Base-by-base conservation (phyloP, 2,797 vertebrate species). In the Neopelma chrysocephalum region DNA sequence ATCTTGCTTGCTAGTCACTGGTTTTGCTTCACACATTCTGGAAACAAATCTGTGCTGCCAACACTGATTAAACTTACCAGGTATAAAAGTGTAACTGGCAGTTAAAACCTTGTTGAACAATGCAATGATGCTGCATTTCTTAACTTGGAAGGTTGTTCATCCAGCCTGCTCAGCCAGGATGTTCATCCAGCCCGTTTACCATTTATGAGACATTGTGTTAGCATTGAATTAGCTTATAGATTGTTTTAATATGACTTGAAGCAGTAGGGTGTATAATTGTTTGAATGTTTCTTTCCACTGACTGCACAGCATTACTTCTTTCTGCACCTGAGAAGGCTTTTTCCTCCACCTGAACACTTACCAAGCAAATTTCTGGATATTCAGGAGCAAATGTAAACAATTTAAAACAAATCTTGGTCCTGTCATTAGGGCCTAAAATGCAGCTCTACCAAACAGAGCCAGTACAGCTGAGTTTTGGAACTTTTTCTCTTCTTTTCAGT, bases 231-330 rank as follows among this genome's bases (percentile, higher is more conserved):
- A 96, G 94, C 96, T 97, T 97, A 94, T 82, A 97, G 89, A 97
- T 96, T 96, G 85, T 97, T 97, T 96, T 96, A 97, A 97, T 97
- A 97, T 95, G 89, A 96, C 96, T 97, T 92, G 79, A 64, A 96
- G 94, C 95, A 97, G 66, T 95, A 96, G 77, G 87, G 88, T 97
- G 78, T 96, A 94, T 97, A 97, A 96, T 96, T 97, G 87, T 96
- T 91, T 94, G 79, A 95, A 90, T 97, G 88, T 96, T 96, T 96
- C 84, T 97, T 95, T 96, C 92, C 90, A 89, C 90, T 97, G 87
- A 77, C 87, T 97, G 88, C 94, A 95, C 87, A 95, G 48, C 85
- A 93, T 93, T 96, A 82, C 89, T 96, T 96, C 86, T 95, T 94
- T 71, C 78, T 95, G 95, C 89, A 97, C 91, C 96, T 97, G 95